A percentile compares a stretch with the other conserved stretches of the same genome.
These are phyloP conservation scores for Helostoma temminkii DNA, from an alignment of 2,797 vertebrate genomes.

Conservation along the genomic window DNA sequence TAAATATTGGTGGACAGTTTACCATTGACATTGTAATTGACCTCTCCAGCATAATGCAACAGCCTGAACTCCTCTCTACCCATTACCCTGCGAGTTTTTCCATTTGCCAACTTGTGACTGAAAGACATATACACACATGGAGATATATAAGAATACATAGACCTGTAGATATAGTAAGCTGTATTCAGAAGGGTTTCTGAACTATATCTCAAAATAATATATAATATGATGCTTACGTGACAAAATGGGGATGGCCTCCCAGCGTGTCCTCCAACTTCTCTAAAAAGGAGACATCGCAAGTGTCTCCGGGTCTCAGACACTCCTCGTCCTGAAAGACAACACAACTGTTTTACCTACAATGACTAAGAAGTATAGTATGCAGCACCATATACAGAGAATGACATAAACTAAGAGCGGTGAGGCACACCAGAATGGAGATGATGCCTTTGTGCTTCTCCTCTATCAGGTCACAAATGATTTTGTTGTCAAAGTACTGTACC, in stretches of 20 bases:
- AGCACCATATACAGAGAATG: neutral
- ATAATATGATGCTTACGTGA: constrained; percentile 88
- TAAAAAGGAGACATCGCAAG: constrained; percentile 93
- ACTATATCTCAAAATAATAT: neutral
- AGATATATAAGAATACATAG: neutral
- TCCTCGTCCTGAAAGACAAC: constrained; percentile 91
- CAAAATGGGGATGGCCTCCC: constrained; percentile 93
- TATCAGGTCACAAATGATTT: constrained; percentile 98
- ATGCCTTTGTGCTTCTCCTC: constrained; percentile 99
- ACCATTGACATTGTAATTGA: constrained; percentile 95
- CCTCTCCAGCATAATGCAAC: constrained; percentile 96
- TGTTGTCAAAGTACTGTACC: constrained; percentile 98
- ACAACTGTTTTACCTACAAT: constrained; percentile 4
- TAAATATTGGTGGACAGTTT: constrained; percentile 42
- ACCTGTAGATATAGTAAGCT: neutral
- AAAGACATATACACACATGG: constrained; percentile 33
- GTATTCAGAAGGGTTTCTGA: neutral
- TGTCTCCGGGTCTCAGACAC: constrained; percentile 94
- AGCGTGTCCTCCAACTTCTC: constrained; percentile 94
- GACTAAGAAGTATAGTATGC: neutral
- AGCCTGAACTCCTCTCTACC: constrained; percentile 94
- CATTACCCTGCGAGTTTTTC: constrained; percentile 92
- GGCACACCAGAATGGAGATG: constrained; percentile 93
- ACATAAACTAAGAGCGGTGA: neutral
- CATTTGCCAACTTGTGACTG: constrained; percentile 96